Base-by-base conservation (phyloP, 2,888 invertebrate genomes). In the Lucinisca nassula region DNA sequence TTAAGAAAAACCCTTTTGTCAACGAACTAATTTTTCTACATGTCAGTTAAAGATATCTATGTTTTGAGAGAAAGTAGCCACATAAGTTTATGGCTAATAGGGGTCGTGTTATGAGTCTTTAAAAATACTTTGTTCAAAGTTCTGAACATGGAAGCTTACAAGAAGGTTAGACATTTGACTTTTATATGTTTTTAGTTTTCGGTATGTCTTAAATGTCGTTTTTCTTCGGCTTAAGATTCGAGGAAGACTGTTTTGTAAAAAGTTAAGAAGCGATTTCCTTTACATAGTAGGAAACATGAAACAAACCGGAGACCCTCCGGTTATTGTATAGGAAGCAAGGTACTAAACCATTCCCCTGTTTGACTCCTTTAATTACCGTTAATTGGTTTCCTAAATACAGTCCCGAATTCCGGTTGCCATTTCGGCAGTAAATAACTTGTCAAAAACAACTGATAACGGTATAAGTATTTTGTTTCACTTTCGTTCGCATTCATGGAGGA, bases 351-450 rank as follows among this genome's bases (percentile, higher is more conserved):
- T 67, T 35, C 35, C 67, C 14, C 30, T 67, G 67, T 35, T 67
- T 67, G 67, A 67, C 67, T 67, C 67, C 67, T 67, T 32, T 35
- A 35, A 67, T 67, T 10, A 32, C 32, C 6, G 35, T 67, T 30
- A 67, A 67, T 67, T 67, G 24, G 35, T 67, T 67, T 67, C 67
- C 67, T 67, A 67, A 35, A 55, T 67, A 10, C 17, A 67, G 35
- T 67, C 21, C 35, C 21, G 14, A 17, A 35, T 67, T 67, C 67
- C 67, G 67, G 67, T 67, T 21, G 21, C 14, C n/a, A n/a, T 67
- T 67, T 67, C 35, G 35, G 35, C 67, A 67, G 67, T 32, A 67
- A 67, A 17, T 21, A 1, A 17, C 67, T 35, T 27, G 21, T 67
- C 67, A 35, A 67, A 67, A 61, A 67, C n/a, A 55, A 67, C 10